Percentiles rank a stretch among this genome's conserved stretches.
Conservation (phyloP, 1,140 invertebrate species). For the Magallana gigas region DNA sequence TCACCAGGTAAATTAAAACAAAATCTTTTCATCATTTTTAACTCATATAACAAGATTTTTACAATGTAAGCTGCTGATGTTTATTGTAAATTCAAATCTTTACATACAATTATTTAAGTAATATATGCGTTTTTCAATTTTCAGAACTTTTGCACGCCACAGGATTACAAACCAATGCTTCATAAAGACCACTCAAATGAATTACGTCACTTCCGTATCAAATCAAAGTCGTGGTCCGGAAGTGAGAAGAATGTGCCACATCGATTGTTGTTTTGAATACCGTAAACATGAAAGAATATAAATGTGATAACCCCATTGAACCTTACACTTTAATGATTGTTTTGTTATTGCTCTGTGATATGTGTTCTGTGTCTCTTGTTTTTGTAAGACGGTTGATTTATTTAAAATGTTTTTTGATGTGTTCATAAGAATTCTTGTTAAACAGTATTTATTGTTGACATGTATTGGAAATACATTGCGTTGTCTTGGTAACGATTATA, state of each 20-base stretch:
- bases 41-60: not conserved
- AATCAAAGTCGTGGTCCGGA: slow-evolving; percentile 85
- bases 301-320: too few relatives aligned
- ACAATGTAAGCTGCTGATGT: not conserved
- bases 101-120: not conserved
- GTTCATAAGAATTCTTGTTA: too few relatives aligned
- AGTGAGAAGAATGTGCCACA: slow-evolving; percentile 55
- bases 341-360: too few relatives aligned
- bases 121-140: slow-evolving; percentile 19
- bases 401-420: too few relatives aligned
- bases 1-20: slow-evolving; percentile 75
- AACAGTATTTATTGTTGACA: too few relatives aligned
- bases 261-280: not conserved
- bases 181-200: slow-evolving; percentile 86
- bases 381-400: too few relatives aligned
- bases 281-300: too few relatives aligned
- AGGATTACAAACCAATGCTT: slow-evolving; percentile 87
- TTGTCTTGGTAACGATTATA: too few relatives aligned
- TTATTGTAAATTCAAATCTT: too few relatives aligned
- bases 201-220: slow-evolving; percentile 86
- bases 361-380: too few relatives aligned
- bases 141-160: slow-evolving; percentile 86
- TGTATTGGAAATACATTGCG: too few relatives aligned
- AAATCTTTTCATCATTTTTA: not conserved
- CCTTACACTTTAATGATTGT: too few relatives aligned